Evolutionary conservation across 2,113 vertebrate species (phyloP).

Genomic region (Gadus macrocephalus): DNA sequence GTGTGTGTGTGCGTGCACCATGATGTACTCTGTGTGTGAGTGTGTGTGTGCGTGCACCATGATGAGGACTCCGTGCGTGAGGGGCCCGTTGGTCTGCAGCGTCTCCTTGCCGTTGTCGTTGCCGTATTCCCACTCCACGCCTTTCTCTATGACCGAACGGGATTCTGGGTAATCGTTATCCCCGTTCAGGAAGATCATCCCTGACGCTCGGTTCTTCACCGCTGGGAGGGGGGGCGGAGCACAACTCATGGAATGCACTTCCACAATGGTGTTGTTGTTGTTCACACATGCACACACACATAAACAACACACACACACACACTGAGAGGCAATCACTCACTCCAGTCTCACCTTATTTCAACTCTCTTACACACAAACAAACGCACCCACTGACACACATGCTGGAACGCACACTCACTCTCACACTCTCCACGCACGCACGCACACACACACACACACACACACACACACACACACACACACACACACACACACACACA

Average conservation of each 20-base stretch:
- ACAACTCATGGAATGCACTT: neutral
- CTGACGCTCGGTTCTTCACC: constrained; percentile 88
- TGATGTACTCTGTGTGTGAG: too few species aligned
- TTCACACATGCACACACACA: too few species aligned
- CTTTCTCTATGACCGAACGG: constrained; percentile 86
- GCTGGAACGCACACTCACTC: too few species aligned
- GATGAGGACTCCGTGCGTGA: constrained; percentile 80
- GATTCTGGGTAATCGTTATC: constrained; percentile 81
- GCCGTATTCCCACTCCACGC: constrained; percentile 93
- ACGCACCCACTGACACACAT: too few species aligned
- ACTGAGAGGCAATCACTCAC: neutral
- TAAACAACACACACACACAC: too few species aligned
- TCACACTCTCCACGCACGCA: too few species aligned
- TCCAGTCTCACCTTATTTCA: too few species aligned
- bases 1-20: too few species aligned
- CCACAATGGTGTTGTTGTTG: neutral
- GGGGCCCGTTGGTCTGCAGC: constrained; percentile 88
- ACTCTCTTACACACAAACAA: too few species aligned
- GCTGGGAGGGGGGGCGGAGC: constrained; percentile 60
- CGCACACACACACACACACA: neutral
- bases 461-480: neutral
- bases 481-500: neutral
- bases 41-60: constrained; percentile 71
- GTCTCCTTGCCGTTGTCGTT: constrained; percentile 87
- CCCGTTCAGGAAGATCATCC: constrained; percentile 86